phyloP scores from a whole-genome alignment of 2,888 invertebrate species.

The Ischnus inquisitorius region DNA sequence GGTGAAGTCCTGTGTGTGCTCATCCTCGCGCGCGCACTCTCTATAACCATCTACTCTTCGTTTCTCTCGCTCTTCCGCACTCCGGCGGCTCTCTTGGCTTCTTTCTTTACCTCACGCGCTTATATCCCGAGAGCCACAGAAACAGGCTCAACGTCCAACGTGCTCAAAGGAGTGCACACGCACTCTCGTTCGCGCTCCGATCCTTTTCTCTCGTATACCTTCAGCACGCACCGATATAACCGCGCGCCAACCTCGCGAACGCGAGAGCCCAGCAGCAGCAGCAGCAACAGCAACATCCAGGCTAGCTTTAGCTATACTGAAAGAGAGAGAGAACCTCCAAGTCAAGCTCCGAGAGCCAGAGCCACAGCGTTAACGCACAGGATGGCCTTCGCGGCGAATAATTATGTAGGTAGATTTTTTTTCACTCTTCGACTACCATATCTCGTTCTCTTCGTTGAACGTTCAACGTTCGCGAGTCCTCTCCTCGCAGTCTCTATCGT shows the following conservation, averaged over 20 bases:
- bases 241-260: constrained; percentile 35
- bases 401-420: constrained; percentile 81
- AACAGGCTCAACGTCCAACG: constrained; percentile 46
- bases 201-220: constrained; percentile 45
- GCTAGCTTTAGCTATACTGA: constrained; percentile 11
- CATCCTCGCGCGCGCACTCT: constrained; percentile 61
- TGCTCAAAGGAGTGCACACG: constrained; percentile 57
- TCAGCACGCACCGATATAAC: constrained; percentile 47
- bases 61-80: constrained; percentile 31
- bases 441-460: constrained; percentile 18
- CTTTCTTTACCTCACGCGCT: constrained; percentile 48
- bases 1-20: constrained; percentile 66
- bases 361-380: constrained; percentile 76
- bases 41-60: constrained; percentile 38
- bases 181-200: constrained; percentile 56
- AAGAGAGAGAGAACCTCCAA: neutral
- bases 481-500: constrained; percentile 24
- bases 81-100: constrained; percentile 13
- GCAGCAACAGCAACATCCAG: constrained; percentile 21
- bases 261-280: constrained; percentile 16
- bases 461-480: constrained; percentile 56
- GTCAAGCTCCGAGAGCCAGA: neutral
- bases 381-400: constrained; percentile 82
- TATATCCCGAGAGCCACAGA: constrained; percentile 3
- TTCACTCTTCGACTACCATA: constrained; percentile 55